A percentile compares a stretch with the other conserved stretches of the same genome.
Evolutionary conservation across 2,113 vertebrate genomes (phyloP).

Genomic region (Cricetomys ansorgei): DNA sequence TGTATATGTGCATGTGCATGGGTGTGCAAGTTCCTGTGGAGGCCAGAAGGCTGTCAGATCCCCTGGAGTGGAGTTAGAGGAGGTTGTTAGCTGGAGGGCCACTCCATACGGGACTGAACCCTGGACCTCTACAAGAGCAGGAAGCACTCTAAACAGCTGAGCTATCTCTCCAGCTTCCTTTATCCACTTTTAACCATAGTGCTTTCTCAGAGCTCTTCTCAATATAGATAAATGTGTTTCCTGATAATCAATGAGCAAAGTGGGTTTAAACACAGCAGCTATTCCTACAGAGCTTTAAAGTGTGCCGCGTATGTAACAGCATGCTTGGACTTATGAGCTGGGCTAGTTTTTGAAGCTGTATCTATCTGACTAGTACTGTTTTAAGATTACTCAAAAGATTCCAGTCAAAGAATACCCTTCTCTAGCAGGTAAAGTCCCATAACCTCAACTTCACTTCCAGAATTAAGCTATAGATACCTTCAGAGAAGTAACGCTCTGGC

Average conservation of each 20-base stretch:
- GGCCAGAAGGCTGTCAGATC: background rate
- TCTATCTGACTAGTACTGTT: background rate
- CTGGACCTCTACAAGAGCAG: background rate
- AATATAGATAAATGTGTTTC: constrained; percentile 45
- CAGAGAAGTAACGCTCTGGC: constrained; percentile 29
- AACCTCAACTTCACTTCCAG: constrained; percentile 21
- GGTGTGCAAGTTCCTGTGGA: background rate
- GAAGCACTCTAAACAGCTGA: background rate
- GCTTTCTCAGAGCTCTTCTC: constrained; percentile 38
- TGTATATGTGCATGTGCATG: background rate
- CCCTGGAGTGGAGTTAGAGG: background rate
- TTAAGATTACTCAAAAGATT: constrained; percentile 47
- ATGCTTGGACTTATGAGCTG: background rate
- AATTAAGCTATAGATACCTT: constrained; percentile 26
- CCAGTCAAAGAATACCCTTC: background rate
- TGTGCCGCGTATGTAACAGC: background rate
- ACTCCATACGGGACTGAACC: background rate
- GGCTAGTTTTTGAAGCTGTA: constrained; percentile 1
- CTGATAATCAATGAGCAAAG: constrained; percentile 17
- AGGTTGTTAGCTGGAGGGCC: background rate
- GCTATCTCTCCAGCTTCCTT: background rate
- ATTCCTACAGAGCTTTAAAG: constrained; percentile 41
- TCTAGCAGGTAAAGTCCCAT: background rate
- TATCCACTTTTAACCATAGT: background rate
- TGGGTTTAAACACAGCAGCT: background rate